Base-by-base conservation (phyloP, 2,797 vertebrate species). In the Sebastes steindachneri region DNA sequence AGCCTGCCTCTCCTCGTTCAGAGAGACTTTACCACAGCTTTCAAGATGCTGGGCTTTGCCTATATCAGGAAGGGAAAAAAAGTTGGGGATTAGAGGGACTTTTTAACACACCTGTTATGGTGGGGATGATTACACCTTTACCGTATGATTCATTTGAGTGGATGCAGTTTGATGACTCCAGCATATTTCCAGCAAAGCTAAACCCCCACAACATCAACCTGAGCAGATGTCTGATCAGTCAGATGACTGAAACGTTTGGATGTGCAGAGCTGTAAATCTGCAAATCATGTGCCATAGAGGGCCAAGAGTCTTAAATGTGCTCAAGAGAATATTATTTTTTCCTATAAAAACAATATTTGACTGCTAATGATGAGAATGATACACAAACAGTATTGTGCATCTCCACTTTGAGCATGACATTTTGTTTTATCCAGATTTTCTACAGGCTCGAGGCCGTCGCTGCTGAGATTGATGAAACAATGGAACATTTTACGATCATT, bases 121-220 rank as follows among this genome's bases (percentile, higher is more conserved):
- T 35, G 41, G 71, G 17, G 79, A 81, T 90, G 77, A 91, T 89
- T 93, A 89, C 57, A 91, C 79, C 80, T 86, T 86, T 67, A 11
- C 68, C 15, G 58, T 23, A 71, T 78, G 65, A 60, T 74, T 81
- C 83, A 86, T 85, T 84, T 76, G 57, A 80, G 78, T n/a, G 23
- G 21, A 35, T 58, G 26, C 37, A 82, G 58, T 79, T 64, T 83
- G 78, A 88, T 85, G 83, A 92, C 84, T 77, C 78, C 63, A 85
- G 73, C 54, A 83, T 66, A 82, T 86, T 87, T 85, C 73, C 84
- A 73, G 77, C 33, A 75, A 45, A 82, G 26, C 29, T 58, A 77
- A 63, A 63, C 21, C 28, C 41, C 45, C 54, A 5, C 48, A 35
- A 41, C 57, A 62, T 59, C 25, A 26, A 25, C 21, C 62, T 72